Conservation (phyloP, 2,113 vertebrate species). For the Laticauda laticaudata region DNA sequence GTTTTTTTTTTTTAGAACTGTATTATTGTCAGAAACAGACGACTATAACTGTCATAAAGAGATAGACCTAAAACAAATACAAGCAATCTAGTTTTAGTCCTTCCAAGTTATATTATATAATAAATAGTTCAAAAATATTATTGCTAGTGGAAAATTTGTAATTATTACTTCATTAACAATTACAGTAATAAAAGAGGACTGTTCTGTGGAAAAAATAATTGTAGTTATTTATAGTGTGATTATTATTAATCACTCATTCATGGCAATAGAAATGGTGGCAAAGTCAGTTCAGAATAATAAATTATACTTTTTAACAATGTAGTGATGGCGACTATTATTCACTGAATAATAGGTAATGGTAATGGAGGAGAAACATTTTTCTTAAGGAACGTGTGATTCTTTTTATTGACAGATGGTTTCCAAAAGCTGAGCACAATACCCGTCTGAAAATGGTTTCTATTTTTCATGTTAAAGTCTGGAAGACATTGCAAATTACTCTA, state of each 20-base stretch:
- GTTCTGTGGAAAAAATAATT: not conserved
- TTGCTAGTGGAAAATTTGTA: not conserved
- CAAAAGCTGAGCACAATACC: not conserved
- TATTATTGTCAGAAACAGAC: not conserved
- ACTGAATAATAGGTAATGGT: not conserved
- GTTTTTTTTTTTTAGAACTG: not conserved
- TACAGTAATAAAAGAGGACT: not conserved
- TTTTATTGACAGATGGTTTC: not conserved
- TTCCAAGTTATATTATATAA: not conserved
- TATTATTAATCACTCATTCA: not conserved
- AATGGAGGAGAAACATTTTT: not conserved
- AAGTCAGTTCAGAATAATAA: not conserved
- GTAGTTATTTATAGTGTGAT: not conserved
- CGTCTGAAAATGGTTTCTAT: not conserved
- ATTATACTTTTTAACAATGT: not conserved
- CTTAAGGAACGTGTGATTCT: not conserved
- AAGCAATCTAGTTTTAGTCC: not conserved
- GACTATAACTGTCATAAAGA: not conserved
- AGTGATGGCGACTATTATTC: not conserved
- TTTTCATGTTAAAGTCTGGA: not conserved
- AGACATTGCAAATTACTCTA: not conserved
- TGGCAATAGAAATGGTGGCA: not conserved
- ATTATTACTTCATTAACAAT: not conserved
- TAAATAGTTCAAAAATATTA: not conserved
- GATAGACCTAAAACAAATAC: not conserved